Evolutionary conservation across 2,797 vertebrate species (phyloP).

Genomic region (Microtus obscurus): DNA sequence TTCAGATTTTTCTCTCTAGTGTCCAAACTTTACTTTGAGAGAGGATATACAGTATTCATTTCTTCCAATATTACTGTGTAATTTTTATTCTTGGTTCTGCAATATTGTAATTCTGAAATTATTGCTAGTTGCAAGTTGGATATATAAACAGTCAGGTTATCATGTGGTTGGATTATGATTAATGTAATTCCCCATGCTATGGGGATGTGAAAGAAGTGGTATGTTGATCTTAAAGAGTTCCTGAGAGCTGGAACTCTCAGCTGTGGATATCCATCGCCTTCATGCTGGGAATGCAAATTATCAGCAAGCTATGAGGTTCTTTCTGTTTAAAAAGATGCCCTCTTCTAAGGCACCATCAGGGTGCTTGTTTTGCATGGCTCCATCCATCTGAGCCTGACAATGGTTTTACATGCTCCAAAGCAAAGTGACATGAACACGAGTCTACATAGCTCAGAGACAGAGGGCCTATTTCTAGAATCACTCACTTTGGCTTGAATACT

Average conservation of each 20-base stretch:
- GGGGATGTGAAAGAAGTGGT: not conserved
- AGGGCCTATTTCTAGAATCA: not conserved
- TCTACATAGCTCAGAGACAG: no score
- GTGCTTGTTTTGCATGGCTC: not conserved
- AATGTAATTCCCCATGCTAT: not conserved
- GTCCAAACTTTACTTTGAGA: conserved; percentile 46
- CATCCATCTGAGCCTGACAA: not conserved
- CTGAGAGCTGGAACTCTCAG: not conserved
- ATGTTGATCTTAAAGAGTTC: not conserved
- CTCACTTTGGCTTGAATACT: not conserved
- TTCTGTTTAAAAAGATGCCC: not conserved
- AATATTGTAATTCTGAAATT: conserved; percentile 3
- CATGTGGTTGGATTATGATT: not conserved
- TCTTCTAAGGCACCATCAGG: not conserved
- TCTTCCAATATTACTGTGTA: conserved; percentile 34
- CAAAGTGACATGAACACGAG: not conserved
- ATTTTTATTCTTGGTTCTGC: conserved; percentile 34
- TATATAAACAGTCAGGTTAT: conserved; percentile 14
- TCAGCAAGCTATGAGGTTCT: not conserved
- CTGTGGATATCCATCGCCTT: not conserved
- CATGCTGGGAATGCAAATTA: not conserved
- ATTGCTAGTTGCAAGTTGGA: not conserved
- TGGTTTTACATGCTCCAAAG: not conserved
- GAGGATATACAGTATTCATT: conserved; percentile 36
- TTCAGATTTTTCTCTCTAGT: conserved; percentile 56